phyloP scores from a whole-genome alignment of 2,113 vertebrate genomes.

The Manacus vitellinus region DNA sequence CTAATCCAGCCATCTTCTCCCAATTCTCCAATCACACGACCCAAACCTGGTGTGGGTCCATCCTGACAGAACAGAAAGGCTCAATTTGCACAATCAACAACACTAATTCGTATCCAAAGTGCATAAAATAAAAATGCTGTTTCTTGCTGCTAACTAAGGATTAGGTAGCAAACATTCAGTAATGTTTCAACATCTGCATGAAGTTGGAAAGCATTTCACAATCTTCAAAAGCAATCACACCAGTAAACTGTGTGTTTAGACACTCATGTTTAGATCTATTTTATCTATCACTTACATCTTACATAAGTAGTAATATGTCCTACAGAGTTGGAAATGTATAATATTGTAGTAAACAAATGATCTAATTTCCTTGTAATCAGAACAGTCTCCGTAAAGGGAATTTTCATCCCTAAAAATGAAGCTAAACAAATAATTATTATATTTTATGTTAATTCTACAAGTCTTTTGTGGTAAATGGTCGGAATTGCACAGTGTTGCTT shows the following conservation, averaged over 20 bases:
- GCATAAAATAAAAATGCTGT: neutral
- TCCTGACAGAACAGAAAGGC: constrained; percentile 76
- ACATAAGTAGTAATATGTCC: neutral
- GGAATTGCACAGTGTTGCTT: neutral
- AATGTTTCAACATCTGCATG: neutral
- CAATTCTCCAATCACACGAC: constrained; percentile 95
- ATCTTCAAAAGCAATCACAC: neutral
- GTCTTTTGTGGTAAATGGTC: neutral
- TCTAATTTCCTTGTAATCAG: neutral
- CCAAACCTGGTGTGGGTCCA: constrained; percentile 93
- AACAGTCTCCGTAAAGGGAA: neutral
- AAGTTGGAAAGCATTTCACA: neutral
- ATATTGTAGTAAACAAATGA: neutral
- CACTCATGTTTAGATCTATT: neutral
- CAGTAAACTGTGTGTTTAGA: neutral
- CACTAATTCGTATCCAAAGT: fast-evolving
- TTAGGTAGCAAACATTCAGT: neutral
- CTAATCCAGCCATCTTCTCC: constrained; percentile 98
- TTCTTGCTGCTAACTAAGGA: neutral
- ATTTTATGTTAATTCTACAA: neutral
- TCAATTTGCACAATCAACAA: neutral
- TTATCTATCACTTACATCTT: neutral
- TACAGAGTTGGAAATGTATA: neutral
- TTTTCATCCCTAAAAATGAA: neutral
- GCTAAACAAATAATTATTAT: neutral